A percentile compares a stretch with the other conserved stretches of the same genome.
These are phyloP conservation scores for Lagodon rhomboides DNA, from an alignment of 2,797 vertebrate species.

Conservation along the genomic window DNA sequence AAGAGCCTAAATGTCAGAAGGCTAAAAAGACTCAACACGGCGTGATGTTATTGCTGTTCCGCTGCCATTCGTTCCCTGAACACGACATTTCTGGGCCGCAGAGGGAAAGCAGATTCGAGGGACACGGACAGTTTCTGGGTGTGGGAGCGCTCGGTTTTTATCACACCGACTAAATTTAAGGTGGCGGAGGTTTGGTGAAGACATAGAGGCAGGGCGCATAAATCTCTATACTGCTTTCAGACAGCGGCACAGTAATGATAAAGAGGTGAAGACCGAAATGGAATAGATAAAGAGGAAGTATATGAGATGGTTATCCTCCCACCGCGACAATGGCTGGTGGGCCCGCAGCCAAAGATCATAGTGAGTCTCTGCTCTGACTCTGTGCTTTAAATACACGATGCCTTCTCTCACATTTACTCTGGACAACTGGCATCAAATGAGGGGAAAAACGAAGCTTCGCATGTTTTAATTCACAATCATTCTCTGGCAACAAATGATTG, in stretches of 20 bases:
- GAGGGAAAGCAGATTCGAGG: constrained; percentile 42
- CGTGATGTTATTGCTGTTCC: constrained; percentile 50
- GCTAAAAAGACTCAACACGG: constrained; percentile 28
- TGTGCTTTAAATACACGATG: neutral
- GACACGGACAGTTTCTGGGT: constrained; percentile 45
- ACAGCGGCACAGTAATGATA: constrained; percentile 22
- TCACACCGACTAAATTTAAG: constrained; percentile 56
- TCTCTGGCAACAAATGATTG: neutral
- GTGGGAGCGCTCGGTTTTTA: constrained; percentile 52
- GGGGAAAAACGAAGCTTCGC: neutral
- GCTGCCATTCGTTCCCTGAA: constrained; percentile 55
- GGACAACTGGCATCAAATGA: neutral
- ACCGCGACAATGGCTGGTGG: constrained; percentile 16
- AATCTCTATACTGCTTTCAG: constrained; percentile 37
- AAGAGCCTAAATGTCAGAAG: constrained; percentile 59
- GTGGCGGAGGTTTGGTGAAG: constrained; percentile 50
- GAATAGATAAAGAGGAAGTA: constrained; percentile 12
- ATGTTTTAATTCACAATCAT: neutral
- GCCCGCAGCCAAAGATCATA: constrained; percentile 11
- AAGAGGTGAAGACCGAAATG: constrained; percentile 24
- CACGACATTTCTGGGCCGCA: constrained; percentile 29
- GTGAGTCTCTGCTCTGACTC: neutral
- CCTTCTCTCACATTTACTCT: constrained; percentile 1
- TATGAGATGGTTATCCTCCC: constrained; percentile 14
- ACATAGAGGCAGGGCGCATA: constrained; percentile 41